Evolutionary conservation across 2,888 invertebrate species (phyloP).

Genomic region (Netelia virgata): DNA sequence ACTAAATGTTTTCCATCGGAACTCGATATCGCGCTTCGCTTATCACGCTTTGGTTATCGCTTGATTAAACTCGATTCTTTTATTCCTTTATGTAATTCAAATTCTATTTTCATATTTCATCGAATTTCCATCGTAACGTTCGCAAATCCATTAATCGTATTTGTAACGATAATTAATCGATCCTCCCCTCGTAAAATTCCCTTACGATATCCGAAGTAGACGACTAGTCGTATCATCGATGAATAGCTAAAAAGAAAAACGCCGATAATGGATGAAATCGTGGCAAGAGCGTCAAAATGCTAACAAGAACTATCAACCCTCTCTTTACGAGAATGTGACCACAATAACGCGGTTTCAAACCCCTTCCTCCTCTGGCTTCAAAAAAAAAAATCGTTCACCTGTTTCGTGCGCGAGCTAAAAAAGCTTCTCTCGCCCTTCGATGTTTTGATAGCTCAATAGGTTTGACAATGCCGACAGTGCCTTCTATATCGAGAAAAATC

Average conservation of each 20-base stretch:
- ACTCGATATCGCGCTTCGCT: constrained; percentile 10
- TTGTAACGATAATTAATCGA: too few relatives aligned
- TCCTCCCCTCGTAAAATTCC: too few relatives aligned
- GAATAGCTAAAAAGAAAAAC: background rate
- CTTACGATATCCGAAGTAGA: too few relatives aligned
- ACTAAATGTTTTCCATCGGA: background rate
- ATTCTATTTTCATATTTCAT: background rate
- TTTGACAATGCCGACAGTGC: constrained; percentile 76
- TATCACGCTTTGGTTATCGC: constrained; percentile 30
- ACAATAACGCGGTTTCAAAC: constrained; percentile 35
- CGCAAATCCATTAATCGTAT: too few relatives aligned
- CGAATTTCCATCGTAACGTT: too few relatives aligned
- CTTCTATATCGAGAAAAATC: constrained; percentile 77
- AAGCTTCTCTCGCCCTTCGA: constrained; percentile 75
- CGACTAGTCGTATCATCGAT: too few relatives aligned
- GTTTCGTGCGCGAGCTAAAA: constrained; percentile 63
- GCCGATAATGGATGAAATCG: constrained; percentile 56
- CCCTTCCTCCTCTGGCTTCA: background rate
- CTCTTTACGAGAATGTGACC: constrained; percentile 60
- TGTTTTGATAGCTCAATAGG: constrained; percentile 84
- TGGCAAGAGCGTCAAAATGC: constrained; percentile 34
- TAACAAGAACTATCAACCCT: constrained; percentile 71
- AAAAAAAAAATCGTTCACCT: constrained; percentile 74
- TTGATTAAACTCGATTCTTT: constrained; percentile 17
- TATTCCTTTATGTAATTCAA: background rate